phyloP scores from a whole-genome alignment of 1,140 invertebrate genomes.

The Galleria mellonella region DNA sequence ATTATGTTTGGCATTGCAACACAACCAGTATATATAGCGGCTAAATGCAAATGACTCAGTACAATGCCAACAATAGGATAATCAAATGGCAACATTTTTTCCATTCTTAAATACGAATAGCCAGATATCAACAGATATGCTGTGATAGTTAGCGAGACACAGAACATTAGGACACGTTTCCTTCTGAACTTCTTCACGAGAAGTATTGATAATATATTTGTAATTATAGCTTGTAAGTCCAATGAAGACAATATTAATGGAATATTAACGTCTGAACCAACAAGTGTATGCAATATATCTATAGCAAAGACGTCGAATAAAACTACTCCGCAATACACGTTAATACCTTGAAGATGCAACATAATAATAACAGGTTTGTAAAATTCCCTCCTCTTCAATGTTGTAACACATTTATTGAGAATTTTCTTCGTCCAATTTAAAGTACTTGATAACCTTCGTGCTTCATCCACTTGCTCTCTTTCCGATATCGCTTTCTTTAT shows the following conservation, averaged over 20 bases:
- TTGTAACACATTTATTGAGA: slow-evolving; percentile 5
- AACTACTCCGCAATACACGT: slow-evolving; percentile 9
- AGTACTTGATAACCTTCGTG: slow-evolving; percentile 11
- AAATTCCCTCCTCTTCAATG: slow-evolving; percentile 16
- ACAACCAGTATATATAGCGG: too few species aligned
- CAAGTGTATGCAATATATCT: slow-evolving; percentile 13
- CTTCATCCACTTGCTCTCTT: slow-evolving; percentile 8
- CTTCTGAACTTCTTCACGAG: slow-evolving; percentile 24
- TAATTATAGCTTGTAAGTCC: slow-evolving; percentile 18
- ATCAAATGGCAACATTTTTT: slow-evolving; percentile 13
- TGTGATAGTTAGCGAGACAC: slow-evolving; percentile 11
- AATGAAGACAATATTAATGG: slow-evolving; percentile 14
- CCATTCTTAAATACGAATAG: slow-evolving; percentile 16
- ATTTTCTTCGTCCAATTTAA: slow-evolving; percentile 4
- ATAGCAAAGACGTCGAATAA: background rate
- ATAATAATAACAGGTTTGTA: slow-evolving; percentile 28
- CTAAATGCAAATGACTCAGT: slow-evolving; percentile 11
- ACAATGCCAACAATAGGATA: slow-evolving; percentile 14
- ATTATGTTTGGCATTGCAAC: too few species aligned
- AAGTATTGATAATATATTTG: slow-evolving; percentile 18
- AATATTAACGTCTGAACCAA: slow-evolving; percentile 7
- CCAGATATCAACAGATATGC: slow-evolving; percentile 10
- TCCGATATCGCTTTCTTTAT: slow-evolving; percentile 2
- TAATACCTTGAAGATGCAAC: slow-evolving; percentile 18
- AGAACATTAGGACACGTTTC: slow-evolving; percentile 15